phyloP scores from a whole-genome alignment of 2,113 vertebrate species.

The Triplophysa siluroides region DNA sequence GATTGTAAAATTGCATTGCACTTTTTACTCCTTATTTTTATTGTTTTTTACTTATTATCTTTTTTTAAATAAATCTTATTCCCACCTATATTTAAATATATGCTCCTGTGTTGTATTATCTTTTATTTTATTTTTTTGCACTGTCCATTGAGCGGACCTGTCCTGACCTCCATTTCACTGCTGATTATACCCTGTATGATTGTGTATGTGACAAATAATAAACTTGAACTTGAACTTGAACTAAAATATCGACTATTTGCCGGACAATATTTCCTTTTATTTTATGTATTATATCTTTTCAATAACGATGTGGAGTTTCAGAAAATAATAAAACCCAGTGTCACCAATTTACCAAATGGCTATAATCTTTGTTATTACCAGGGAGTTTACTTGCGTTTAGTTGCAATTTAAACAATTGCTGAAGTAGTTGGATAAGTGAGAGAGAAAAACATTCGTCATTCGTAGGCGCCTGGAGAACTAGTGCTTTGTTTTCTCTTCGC shows the following conservation, averaged over 20 bases:
- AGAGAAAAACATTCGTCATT: slow-evolving; percentile 30
- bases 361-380: slow-evolving; percentile 8
- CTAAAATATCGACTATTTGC: not conserved
- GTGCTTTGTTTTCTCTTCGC: slow-evolving; percentile 39
- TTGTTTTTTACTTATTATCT: too few species aligned
- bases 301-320: not conserved
- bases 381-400: slow-evolving; percentile 27
- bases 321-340: not conserved
- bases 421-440: not conserved
- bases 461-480: slow-evolving; percentile 42
- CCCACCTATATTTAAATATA: too few species aligned
- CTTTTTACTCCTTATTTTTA: too few species aligned
- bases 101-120: too few species aligned
- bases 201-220: too few species aligned
- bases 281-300: not conserved
- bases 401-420: slow-evolving; percentile 36
- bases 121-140: too few species aligned
- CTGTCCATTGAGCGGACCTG: too few species aligned
- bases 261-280: not conserved
- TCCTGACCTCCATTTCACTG: too few species aligned
- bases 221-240: too few species aligned
- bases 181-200: too few species aligned
- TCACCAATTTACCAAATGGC: not conserved
- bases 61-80: too few species aligned
- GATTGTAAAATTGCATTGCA: too few species aligned